phyloP scores from a whole-genome alignment of 35 echinoderm and acorn worm species.

The Anneissia japonica region DNA sequence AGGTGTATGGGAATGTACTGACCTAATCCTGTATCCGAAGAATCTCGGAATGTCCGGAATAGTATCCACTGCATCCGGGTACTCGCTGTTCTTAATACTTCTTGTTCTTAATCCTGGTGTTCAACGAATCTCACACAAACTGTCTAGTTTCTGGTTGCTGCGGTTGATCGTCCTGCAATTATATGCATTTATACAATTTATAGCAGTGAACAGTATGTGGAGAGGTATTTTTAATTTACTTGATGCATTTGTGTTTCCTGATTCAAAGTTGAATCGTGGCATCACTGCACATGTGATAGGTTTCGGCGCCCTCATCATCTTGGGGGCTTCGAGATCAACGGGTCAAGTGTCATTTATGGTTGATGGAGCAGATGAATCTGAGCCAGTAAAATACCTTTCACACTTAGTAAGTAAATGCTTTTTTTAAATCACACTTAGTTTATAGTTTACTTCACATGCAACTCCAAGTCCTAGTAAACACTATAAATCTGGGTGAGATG shows the following conservation, averaged over 20 bases:
- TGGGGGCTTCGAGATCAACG: not conserved
- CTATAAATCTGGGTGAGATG: too few relatives aligned
- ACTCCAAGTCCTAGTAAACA: too few relatives aligned
- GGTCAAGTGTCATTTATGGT: not conserved
- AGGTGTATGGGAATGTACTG: not conserved
- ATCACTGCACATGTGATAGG: not conserved
- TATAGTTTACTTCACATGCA: not conserved
- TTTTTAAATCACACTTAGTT: not conserved
- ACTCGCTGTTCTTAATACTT: not conserved
- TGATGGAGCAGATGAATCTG: not conserved
- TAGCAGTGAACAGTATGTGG: not conserved
- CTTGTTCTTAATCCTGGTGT: not conserved
- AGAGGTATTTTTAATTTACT: not conserved
- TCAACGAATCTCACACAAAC: not conserved
- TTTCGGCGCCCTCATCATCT: not conserved
- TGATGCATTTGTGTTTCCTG: not conserved
- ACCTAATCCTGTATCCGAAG: not conserved
- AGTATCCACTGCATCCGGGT: not conserved
- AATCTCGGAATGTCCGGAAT: not conserved
- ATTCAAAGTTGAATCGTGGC: not conserved
- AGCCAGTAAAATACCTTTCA: not conserved
- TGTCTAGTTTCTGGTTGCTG: not conserved
- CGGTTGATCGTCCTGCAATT: not conserved
- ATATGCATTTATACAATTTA: not conserved
- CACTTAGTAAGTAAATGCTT: not conserved